Evolutionary conservation across 2,888 invertebrate genomes (phyloP), one percentile per base, ranked within the genome.

Genomic region (Anticlea derivata): DNA sequence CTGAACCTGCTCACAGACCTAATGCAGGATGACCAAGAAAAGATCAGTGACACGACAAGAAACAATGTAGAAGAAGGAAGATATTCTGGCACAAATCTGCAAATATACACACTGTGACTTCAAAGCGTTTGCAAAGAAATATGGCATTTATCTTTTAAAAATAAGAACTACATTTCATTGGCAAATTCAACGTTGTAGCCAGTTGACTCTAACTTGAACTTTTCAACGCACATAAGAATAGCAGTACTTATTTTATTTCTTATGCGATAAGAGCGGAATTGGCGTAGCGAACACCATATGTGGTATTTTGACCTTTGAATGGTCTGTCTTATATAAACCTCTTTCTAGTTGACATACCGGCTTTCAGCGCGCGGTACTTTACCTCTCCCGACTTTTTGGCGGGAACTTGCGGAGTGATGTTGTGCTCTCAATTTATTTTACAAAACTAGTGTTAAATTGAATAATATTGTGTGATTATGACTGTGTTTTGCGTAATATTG

Each of bases 241-340:
- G 7, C 7, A 24, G 24, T 6, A 10, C 6, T 17, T 6, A 10
- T 6, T 17, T 24, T 41, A 23, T n/a, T 27, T 5, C 13, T 23
- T 1, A 10, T 7, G 5, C 0, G 5, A 8, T 43, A 38, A 7
- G 38, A 38, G 13, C 7, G 11, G 11, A 10, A 26, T 17, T 43
- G 3, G 43, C 31, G 1, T 8, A 7, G 12, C 13, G 8, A 13
- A n/a, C 10, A 13, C 7, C 13, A 7, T 34, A 23, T 30, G 41
- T 30, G 23, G 24, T 13, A 30, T n/a, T 27, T 43, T 49, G 41
- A 49, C 30, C 49, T 49, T 37, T 31, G 12, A 31, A 20, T 41
- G 40, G 40, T 24, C 7, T 27, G 31, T 20, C 20, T 22, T 11
- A 39, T 8, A 17, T 12, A 48, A 46, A 22, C 12, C 34, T 34